Evolutionary conservation across 2,888 invertebrate species (phyloP), one percentile per base, ranked within the genome.

Genomic region (Ophion costatus): DNA sequence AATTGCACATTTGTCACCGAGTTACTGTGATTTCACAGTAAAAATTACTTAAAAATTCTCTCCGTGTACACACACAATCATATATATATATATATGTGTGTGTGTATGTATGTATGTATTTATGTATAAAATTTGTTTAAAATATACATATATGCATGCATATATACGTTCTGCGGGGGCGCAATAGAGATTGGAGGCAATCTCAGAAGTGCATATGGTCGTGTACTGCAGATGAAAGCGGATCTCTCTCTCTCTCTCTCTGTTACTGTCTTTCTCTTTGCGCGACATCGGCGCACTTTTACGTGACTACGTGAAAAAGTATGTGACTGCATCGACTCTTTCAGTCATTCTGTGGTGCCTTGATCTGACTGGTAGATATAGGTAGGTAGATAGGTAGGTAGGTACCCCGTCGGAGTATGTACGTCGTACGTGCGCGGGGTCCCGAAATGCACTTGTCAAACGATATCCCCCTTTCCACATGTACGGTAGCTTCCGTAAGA

Each of bases 361-460:
- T 85, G 63, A 64, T 78, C 64, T 75, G 78, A 45, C 69, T 38
- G 67, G 56, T 42, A 61, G 63, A 11, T 22, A 61, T 10, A 61
- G 45, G 14, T 45, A 42, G 42, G 11, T 42, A n/a, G 42, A 42
- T 42, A 10, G 42, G 42, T 42, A 17, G 45, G 22, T 20, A 33
- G 75, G 42, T 74, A 69, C 70, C 42, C 69, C 69, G 73, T 51
- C 74, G 77, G 73, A 73, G 70, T 80, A 82, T 77, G 83, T 45
- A 77, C 61, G 69, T 69, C 61, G 81, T 87, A 87, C 87, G 87
- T 87, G 87, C 82, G 61, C 83, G 24, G 87, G 81, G 82, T 87
- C 83, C 82, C 77, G 82, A 87, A 84, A 85, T 87, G 82, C 83
- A 85, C 87, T 84, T 86, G 87, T 87, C 87, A 85, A 87, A 84